A percentile compares a stretch with the other conserved stretches of the same genome.
Conservation (phyloP, 2,888 invertebrate species). For the Drosophila nr. perissopoda region DNA sequence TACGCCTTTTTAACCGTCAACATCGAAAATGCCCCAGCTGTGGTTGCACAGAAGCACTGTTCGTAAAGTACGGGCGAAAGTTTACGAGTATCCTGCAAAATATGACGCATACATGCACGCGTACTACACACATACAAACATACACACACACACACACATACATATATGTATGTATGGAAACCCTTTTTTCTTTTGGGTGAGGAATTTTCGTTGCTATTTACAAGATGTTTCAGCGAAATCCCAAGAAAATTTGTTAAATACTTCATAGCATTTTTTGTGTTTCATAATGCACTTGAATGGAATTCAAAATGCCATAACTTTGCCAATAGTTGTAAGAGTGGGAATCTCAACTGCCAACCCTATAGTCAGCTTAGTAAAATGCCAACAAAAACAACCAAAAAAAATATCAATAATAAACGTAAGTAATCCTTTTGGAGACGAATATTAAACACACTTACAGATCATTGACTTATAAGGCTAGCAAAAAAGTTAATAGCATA, state of each 20-base stretch:
- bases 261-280: slow-evolving; percentile 61
- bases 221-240: slow-evolving; percentile 72
- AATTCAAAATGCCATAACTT: slow-evolving; percentile 69
- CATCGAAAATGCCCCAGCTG: slow-evolving; percentile 29
- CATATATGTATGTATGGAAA: slow-evolving; percentile 31
- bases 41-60: slow-evolving; percentile 48
- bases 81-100: slow-evolving; percentile 36
- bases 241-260: slow-evolving; percentile 78
- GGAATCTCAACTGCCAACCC: slow-evolving; percentile 34
- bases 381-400: not conserved
- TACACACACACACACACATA: not conserved
- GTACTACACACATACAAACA: slow-evolving; percentile 1
- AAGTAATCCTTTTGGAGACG: not conserved
- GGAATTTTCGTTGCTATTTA: slow-evolving; percentile 69
- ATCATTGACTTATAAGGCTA: not conserved
- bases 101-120: slow-evolving; percentile 4
- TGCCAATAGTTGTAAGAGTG: slow-evolving; percentile 53
- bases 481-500: not conserved
- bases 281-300: slow-evolving; percentile 73
- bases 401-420: not conserved
- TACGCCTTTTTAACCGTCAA: slow-evolving; percentile 47
- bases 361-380: slow-evolving; percentile 26
- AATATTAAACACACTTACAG: not conserved
- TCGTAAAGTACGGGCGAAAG: slow-evolving; percentile 21
- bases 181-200: slow-evolving; percentile 56